Base-by-base conservation (phyloP, 92 coral and sea anemone species). In the Phenganax marumi region DNA sequence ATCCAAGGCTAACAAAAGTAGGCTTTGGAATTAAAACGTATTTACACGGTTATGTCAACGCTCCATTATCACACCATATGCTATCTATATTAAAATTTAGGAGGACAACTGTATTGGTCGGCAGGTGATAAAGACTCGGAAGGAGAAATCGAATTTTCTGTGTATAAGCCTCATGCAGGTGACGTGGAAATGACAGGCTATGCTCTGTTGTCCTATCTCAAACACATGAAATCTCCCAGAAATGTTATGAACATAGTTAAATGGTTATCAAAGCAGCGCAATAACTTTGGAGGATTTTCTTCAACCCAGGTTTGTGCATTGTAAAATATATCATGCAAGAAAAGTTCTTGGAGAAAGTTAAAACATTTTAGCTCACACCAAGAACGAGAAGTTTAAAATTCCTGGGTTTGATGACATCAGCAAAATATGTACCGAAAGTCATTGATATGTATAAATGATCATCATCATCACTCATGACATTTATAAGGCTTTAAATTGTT, bases 181-280 rank as follows among this genome's bases (percentile, higher is more conserved):
- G 80, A 83, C 60, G 56, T 83, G 56, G 86, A 83, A 65, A 72
- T 83, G 86, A 83, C 86, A 33, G 77, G 72, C 56, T 83, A 83
- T n/a, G 86, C 86, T n/a, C 53, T 83, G 19, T 26, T 83, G 80
- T 76, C 80, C 0, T 83, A 52, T 21, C 77, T 72, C 61, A 76
- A 55, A 47, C 65, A 8, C 48, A 55, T n/a, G 49, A 73, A 68
- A 24, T 56, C 57, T 7, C 11, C 24, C 22, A 12, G 3, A 18
- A 62, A 72, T 26, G 56, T 46, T 73, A 16, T 3, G 25, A 71
- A 65, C 61, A 82, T 82, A 0, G 79, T 82, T 8, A 73, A 54
- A 56, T 82, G 86, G 86, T n/a, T 82, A 46, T 70, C 86, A 16
- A 70, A 73, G 16, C 86, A 82, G 68, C 63, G 86, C 9, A 82